Evolutionary conservation across 2,888 invertebrate species (phyloP).

Genomic region (Serrognathus titanus): DNA sequence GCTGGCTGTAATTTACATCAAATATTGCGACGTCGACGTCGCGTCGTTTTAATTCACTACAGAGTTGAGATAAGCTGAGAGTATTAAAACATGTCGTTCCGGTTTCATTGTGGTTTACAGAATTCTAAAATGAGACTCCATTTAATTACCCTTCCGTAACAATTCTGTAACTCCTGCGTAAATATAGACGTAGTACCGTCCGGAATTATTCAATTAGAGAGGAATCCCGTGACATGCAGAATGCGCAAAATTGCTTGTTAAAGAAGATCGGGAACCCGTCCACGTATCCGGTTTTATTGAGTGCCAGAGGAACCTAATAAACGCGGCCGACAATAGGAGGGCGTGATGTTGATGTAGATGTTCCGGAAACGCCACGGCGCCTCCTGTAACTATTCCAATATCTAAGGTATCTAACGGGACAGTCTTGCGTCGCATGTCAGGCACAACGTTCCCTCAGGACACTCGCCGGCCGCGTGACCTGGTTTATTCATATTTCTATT

Average conservation of each 20-base stretch:
- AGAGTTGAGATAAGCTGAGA: no score
- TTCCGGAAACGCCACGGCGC: slow-evolving; percentile 18
- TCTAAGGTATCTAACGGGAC: slow-evolving; percentile 17
- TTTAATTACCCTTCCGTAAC: no score
- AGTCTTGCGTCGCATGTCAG: slow-evolving; percentile 25
- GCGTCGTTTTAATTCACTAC: no score
- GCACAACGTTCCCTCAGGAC: slow-evolving; percentile 26
- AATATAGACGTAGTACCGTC: no score
- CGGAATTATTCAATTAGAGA: no score
- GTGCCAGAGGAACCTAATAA: slow-evolving; percentile 37
- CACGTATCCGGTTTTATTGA: slow-evolving; percentile 39
- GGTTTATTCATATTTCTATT: slow-evolving; percentile 33
- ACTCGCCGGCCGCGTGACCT: slow-evolving; percentile 30
- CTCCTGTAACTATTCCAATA: slow-evolving; percentile 24
- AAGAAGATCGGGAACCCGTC: slow-evolving; percentile 22
- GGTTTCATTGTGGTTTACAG: no score
- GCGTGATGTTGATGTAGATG: slow-evolving; percentile 36
- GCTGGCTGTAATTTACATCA: no score
- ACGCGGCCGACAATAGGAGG: slow-evolving; percentile 34
- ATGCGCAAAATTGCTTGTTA: slow-evolving; percentile 19
- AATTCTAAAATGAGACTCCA: no score
- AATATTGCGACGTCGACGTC: no score
- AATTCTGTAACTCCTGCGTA: no score
- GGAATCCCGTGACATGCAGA: slow-evolving; percentile 12
- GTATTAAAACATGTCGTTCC: no score